These are phyloP conservation scores for Ashinkailepas kermadecensis DNA, from an alignment of 2,888 invertebrate species.

Conservation along the genomic window DNA sequence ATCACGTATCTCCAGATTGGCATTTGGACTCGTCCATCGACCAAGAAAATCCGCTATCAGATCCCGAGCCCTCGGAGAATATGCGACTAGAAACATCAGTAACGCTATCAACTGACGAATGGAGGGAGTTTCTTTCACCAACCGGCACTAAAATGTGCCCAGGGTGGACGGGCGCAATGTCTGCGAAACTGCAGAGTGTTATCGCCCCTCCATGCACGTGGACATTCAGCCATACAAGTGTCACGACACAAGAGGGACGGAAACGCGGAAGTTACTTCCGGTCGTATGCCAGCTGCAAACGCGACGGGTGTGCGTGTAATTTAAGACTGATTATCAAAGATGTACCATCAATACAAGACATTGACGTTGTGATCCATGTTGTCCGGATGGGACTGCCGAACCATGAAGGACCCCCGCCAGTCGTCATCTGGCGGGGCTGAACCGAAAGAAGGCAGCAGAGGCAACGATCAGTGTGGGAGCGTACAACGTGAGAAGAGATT, in stretches of 20 bases:
- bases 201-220: neutral
- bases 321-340: too few species aligned
- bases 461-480: too few species aligned
- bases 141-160: neutral
- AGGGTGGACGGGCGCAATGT: neutral
- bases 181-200: neutral
- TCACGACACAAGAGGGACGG: neutral
- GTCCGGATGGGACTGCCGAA: too few species aligned
- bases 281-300: too few species aligned
- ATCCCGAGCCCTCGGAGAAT: neutral
- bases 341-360: too few species aligned
- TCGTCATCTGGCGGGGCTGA: too few species aligned
- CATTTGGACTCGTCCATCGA: neutral
- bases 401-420: too few species aligned
- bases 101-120: neutral
- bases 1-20: neutral
- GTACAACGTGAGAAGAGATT: too few species aligned
- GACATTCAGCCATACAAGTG: neutral
- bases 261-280: too few species aligned
- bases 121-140: neutral
- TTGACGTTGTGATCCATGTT: too few species aligned
- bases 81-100: neutral
- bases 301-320: too few species aligned
- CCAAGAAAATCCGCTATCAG: neutral
- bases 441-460: too few species aligned